Base-by-base conservation (phyloP, 2,888 invertebrate genomes). In the Pseudococcus viburni region DNA sequence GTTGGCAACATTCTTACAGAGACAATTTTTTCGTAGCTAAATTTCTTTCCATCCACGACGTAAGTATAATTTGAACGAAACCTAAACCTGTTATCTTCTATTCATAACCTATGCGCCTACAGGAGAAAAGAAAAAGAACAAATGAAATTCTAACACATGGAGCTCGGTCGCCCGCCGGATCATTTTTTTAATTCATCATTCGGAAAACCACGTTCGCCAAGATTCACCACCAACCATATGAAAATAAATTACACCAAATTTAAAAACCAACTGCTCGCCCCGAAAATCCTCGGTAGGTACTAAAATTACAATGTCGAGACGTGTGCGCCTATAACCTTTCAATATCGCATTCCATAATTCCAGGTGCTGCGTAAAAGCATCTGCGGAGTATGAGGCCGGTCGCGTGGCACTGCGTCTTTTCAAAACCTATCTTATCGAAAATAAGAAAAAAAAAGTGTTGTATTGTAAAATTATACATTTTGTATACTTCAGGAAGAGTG, bases 381-480 rank as follows among this genome's bases (percentile, higher is more conserved):
- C 87, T 87, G 87, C 87, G 33, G 86, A 68, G 64, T 73, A 80
- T 11, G 80, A 87, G 87, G 87, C 77, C 87, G 59, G 87, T 87
- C 87, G 87, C 87, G 87, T 87, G 87, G 87, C 87, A 87, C 87
- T 39, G 51, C 8, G 42, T 80, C 80, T 80, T 80, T 80, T 80
- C 80, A 42, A 39, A 80, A 80, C 80, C 48, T 51, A 80, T 86
- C 48, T 86, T 86, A 64, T 46, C 19, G 48, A 86, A 86, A 86
- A 86, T 46, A 19, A 55, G 12, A 68, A 11, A 87, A 80, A 80
- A 51, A 73, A 55, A 73, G 77, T 51, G 51, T 87, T 87, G 51
- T 80, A 87, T 80, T 22, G 86, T 86, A 86, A 68, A 87, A 87
- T 80, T 87, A 87, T 87, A 87, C 87, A 87, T 87, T 87, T 87